phyloP scores from a whole-genome alignment of 2,113 vertebrate species.

The Corythoichthys intestinalis region DNA sequence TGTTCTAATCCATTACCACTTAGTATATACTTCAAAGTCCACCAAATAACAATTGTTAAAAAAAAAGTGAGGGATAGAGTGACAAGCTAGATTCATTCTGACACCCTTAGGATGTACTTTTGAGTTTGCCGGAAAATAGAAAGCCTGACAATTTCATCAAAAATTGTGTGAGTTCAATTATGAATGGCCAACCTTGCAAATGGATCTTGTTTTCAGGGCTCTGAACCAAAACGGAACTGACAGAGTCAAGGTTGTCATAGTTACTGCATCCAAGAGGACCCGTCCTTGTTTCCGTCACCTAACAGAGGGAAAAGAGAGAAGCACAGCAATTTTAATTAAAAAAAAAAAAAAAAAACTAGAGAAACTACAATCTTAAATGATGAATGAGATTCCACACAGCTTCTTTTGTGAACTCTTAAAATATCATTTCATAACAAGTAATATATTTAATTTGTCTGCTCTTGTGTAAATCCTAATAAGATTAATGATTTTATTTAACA shows the following conservation, averaged over 20 bases:
- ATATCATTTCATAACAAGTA: constrained; percentile 23
- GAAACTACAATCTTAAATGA: background rate
- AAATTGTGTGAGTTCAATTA: constrained; percentile 69
- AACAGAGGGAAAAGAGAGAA: constrained; percentile 40
- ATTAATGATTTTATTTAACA: constrained; percentile 29
- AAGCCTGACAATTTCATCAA: constrained; percentile 68
- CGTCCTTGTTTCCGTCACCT: constrained; percentile 83
- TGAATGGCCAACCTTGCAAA: constrained; percentile 78
- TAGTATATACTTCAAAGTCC: constrained; percentile 49
- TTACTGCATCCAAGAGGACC: constrained; percentile 83
- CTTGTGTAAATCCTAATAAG: constrained; percentile 32
- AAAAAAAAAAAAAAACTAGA: constrained; percentile 30
- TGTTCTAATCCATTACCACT: constrained; percentile 45
- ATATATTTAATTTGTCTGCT: constrained; percentile 31
- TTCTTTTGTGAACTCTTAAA: constrained; percentile 8
- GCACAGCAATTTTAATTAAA: constrained; percentile 40
- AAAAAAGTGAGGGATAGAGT: constrained; percentile 34
- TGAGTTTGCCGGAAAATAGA: constrained; percentile 54
- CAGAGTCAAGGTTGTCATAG: constrained; percentile 85
- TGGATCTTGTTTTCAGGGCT: constrained; percentile 84
- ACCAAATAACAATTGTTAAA: constrained; percentile 22
- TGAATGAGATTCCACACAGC: constrained; percentile 19
- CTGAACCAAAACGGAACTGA: constrained; percentile 83
- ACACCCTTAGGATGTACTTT: constrained; percentile 52
- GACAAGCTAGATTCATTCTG: constrained; percentile 66